Base-by-base conservation (phyloP, 1,140 invertebrate species). In the Papilio polyxenes region DNA sequence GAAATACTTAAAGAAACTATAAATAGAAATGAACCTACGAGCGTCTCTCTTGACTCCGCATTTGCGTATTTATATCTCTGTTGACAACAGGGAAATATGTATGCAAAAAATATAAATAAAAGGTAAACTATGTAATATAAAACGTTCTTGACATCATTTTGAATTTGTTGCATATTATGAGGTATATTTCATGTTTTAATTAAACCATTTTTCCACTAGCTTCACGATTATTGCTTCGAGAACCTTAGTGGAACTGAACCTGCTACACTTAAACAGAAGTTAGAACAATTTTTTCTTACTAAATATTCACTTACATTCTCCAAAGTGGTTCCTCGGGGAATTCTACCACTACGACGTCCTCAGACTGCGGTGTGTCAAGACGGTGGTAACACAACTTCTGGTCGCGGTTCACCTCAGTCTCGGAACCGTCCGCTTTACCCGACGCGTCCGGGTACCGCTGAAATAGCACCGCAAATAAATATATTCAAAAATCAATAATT, bases 341-440 rank as follows among this genome's bases (percentile, higher is more conserved):
- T 92, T 99, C 98, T 15, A 97, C 97, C 74, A 98, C 97, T 62
- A 99, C 90, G 31, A 99, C 95, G 95, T 99, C 99, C 82, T 99
- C 96, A 4, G 96, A 95, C 91, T 99, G 98, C 20, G 96, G 94
- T 31, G 98, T 99, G 82, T 98, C 97, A 51, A 99, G 87, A 79
- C 95, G 93, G 95, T 99, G 99, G 95, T 98, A 99, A 92, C 97
- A 99, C 9, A 99, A 93, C 91, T 99, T 99, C 91, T 99, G 98
- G 95, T 99, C 96, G 89, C 97, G 95, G 91, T 97, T 98, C 82
- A 96, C 95, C 75, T 97, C 96, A 0, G 98, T 99, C 93, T 99
- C 98, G 0, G 98, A 98, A 1, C 99, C 99, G 95, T 99, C 98
- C 44, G 97, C 97, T 87, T 95, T 96, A 74, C 97, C 97, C 83